Base-by-base conservation (phyloP, 1,140 invertebrate genomes). In the Drosophila orena region DNA sequence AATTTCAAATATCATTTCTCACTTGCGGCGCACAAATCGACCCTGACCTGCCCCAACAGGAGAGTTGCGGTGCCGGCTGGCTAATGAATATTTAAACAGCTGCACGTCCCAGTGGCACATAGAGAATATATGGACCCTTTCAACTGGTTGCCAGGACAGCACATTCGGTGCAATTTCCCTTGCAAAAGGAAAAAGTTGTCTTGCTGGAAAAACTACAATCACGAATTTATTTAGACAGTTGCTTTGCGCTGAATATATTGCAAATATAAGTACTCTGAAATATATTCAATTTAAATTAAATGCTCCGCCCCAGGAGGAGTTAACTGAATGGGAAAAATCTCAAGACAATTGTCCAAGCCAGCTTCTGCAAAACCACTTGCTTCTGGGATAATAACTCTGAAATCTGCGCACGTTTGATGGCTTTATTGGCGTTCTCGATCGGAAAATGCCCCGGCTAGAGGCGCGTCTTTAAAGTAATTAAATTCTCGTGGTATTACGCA, bases 61-160 rank as follows among this genome's bases (percentile, higher is more conserved):
- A 17, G 57, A 43, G 46, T 42, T 53, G 37, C 60, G 24, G 38
- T 77, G 68, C 44, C 42, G 58, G 64, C 54, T 57, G 52, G 49
- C 80, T 84, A 83, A 89, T 89, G 84, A 89, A 89, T 89, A 89
- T 89, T 89, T 89, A 84, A 88, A 84, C 60, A 72, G 72, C 68
- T 64, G 75, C 77, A 86, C 81, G 74, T 69, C 69, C 64, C 53
- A 54, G 53, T 24, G 37, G 42, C 46, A 38, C 52, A 65, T 30
- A 22, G 59, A 58, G 46, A 47, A 65, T 53, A 58, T 54, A 68
- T 40, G 40, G 49, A 53, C 30, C 37, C 47, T 20, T 40, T 54
- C 60, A 53, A 55, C 81, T 61, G 78, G 81, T 86, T 81, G 78
- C 81, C 50, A 34, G 34, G 70, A 55, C 50, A 78, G 53, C 43